A percentile compares a stretch with the other conserved stretches of the same genome.
Evolutionary conservation across 2,797 vertebrate genomes (phyloP).

Genomic region (Uromys caudimaculatus): DNA sequence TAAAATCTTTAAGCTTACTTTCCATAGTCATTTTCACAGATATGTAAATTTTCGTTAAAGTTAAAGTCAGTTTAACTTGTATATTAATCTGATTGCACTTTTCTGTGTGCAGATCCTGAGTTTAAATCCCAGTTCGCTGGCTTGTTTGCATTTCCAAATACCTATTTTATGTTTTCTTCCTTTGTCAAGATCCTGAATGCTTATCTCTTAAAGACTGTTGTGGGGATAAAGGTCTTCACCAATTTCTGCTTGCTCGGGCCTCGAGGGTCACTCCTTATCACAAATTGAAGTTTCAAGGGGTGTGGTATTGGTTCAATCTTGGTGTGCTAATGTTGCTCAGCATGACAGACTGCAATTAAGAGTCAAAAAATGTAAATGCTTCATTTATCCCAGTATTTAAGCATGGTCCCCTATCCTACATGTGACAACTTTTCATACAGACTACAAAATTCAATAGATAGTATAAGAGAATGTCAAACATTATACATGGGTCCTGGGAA

Average conservation of each 20-base stretch:
- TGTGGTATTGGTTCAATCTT: not conserved
- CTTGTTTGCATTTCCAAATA: not conserved
- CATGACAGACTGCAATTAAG: conserved; percentile 18
- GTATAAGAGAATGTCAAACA: not conserved
- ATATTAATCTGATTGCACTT: conserved; percentile 14
- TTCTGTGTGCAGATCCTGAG: not conserved
- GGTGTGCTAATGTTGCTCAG: not conserved
- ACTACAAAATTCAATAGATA: not conserved
- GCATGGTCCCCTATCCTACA: not conserved
- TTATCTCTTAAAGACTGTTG: conserved; percentile 30
- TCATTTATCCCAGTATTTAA: not conserved
- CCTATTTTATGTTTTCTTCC: not conserved
- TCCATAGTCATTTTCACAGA: not conserved
- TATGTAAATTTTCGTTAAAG: conserved; percentile 12
- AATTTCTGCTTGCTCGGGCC: not conserved
- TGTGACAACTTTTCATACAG: not conserved
- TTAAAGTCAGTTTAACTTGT: not conserved
- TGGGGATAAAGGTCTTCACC: conserved; percentile 24
- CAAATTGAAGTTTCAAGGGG: not conserved
- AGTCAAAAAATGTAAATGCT: not conserved
- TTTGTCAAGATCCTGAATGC: conserved; percentile 24
- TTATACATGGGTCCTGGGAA: not conserved
- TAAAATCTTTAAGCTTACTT: conserved; percentile 45
- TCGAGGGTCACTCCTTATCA: conserved; percentile 12
- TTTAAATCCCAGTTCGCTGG: not conserved